phyloP scores from a whole-genome alignment of 2,888 invertebrate species.

The Exocentrus adspersus region DNA sequence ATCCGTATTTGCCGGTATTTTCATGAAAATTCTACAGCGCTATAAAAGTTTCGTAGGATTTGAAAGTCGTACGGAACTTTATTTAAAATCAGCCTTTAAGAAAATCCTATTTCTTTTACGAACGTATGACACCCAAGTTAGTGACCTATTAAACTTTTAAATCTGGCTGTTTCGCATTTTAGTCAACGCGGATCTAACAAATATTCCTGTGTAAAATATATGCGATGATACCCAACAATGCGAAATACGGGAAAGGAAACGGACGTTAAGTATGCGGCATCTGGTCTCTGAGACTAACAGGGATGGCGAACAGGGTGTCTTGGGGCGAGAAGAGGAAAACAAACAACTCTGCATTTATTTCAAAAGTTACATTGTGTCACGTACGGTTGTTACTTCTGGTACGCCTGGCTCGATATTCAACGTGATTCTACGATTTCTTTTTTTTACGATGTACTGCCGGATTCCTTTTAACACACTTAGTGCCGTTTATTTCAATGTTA shows the following conservation, averaged over 20 bases:
- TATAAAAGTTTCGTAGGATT: constrained; percentile 37
- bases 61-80: constrained; percentile 40
- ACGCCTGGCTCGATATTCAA: constrained; percentile 44
- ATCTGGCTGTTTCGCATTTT: constrained; percentile 37
- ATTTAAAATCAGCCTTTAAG: constrained; percentile 32
- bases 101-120: constrained; percentile 33
- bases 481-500: constrained; percentile 13
- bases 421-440: constrained; percentile 46
- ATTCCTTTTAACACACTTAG: constrained; percentile 1
- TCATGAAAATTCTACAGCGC: constrained; percentile 28
- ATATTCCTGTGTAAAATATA: constrained; percentile 44
- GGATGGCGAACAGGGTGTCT: not conserved
- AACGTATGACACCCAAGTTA: constrained; percentile 38
- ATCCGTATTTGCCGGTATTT: constrained; percentile 19
- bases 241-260: constrained; percentile 30
- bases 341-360: constrained; percentile 40
- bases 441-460: constrained; percentile 10
- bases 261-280: constrained; percentile 25
- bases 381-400: constrained; percentile 50
- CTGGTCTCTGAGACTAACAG: constrained; percentile 4
- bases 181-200: constrained; percentile 39
- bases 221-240: constrained; percentile 46
- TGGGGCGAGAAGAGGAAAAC: constrained; percentile 15
- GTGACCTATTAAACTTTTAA: constrained; percentile 50
- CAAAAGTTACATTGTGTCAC: constrained; percentile 50